Evolutionary conservation across 2,113 vertebrate genomes (phyloP).

Genomic region (Kobus ellipsiprymnus): DNA sequence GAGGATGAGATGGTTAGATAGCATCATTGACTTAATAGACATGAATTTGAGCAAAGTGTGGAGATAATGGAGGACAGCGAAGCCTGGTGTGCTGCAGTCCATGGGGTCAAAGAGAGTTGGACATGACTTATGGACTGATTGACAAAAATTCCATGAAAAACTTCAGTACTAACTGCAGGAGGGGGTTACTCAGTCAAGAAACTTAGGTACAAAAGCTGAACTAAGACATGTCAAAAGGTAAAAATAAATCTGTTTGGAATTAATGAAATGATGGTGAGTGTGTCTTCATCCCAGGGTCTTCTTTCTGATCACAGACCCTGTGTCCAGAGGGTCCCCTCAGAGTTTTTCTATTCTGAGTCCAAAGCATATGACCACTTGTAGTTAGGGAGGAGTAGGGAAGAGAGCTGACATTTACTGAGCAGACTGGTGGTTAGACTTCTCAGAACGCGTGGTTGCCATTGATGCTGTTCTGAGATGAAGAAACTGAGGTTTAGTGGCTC

Average conservation of each 20-base stretch:
- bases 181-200: background rate
- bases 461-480: background rate
- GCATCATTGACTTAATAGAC: too few species aligned
- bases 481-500: background rate
- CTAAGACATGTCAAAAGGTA: background rate
- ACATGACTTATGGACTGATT: too few species aligned
- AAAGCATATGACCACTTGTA: background rate
- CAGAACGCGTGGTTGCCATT: background rate
- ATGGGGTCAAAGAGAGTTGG: too few species aligned
- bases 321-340: background rate
- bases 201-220: background rate
- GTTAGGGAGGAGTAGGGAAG: background rate
- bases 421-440: background rate
- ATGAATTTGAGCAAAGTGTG: too few species aligned
- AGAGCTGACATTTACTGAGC: background rate
- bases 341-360: background rate
- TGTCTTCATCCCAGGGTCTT: background rate
- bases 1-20: too few species aligned
- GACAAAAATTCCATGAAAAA: background rate
- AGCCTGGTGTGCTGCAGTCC: too few species aligned
- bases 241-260: background rate
- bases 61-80: too few species aligned
- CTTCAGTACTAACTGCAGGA: background rate
- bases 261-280: fast-evolving
- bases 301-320: background rate